Evolutionary conservation across 2,888 invertebrate genomes (phyloP), one percentile per base, ranked within the genome.

Genomic region (Luffia ferchaultella): DNA sequence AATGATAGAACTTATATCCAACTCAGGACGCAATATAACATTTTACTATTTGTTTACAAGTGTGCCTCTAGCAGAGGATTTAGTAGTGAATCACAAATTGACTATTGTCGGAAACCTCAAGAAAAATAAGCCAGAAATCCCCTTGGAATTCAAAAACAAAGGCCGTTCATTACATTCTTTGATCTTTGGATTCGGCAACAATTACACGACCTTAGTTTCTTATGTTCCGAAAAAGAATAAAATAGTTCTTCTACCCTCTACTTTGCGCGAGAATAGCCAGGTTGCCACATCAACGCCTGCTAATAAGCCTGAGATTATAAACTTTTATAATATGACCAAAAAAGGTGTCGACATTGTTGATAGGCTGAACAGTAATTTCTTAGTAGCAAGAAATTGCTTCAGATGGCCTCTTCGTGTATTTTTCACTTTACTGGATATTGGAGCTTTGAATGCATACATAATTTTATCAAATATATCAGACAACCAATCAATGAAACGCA

Each of bases 101-200:
- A 30, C 30, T 30, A 30, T 30, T 30, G 30, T 30, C 30, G 30
- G 30, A 30, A 30, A 3, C 12, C 3, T 12, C 30, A 30, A 30
- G 30, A 30, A 30, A 30, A 30, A 30, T 12, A 30, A 30, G 30
- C 30, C 30, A 30, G 30, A 30, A 30, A 30, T 30, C 3, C 30
- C 30, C 12, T 30, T 30, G 12, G 30, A 30, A 30, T 30, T 30
- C 5, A 30, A 30, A 30, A 30, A 12, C 30, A 30, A 30, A 3
- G 30, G 12, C 30, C 30, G 30, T 30, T 30, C 12, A 3, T 30
- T 30, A 12, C 12, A 7, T 44, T 44, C 45, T 49, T 42, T 50
- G 48, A 45, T 16, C 45, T 45, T 41, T 45, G 42, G 43, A 50
- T 42, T 50, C 40, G 45, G 42, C 46, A 42, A 18, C 49, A 40